Percentiles rank a stretch among this genome's conserved stretches.
phyloP scores from a whole-genome alignment of 1,140 invertebrate genomes.

The Drosophila tristis region DNA sequence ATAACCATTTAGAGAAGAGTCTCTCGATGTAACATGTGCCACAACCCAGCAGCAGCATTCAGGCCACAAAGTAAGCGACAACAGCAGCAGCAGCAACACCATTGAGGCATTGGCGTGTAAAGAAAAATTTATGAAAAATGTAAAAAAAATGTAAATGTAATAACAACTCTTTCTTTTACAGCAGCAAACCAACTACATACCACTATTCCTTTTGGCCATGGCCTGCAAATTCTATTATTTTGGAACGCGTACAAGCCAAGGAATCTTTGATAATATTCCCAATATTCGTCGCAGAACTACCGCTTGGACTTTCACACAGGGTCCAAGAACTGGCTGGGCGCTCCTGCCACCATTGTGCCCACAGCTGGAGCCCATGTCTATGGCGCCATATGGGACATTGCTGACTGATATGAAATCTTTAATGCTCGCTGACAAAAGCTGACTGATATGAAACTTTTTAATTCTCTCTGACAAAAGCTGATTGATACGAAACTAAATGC shows the following conservation, averaged over 20 bases:
- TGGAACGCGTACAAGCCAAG: neutral
- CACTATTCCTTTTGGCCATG: slow-evolving; percentile 21
- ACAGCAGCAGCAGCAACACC: slow-evolving; percentile 27
- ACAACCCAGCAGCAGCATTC: slow-evolving; percentile 11
- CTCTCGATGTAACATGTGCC: slow-evolving; percentile 60
- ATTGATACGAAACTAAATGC: no score
- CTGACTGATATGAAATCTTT: no score
- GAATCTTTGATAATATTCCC: no score
- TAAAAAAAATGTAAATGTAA: no score
- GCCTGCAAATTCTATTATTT: slow-evolving; percentile 73
- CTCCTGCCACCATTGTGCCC: slow-evolving; percentile 75
- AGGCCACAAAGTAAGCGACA: slow-evolving; percentile 52
- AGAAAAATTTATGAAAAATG: no score
- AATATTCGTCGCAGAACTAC: slow-evolving; percentile 51
- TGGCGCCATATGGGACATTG: slow-evolving; percentile 79
- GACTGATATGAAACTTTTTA: no score
- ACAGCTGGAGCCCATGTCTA: slow-evolving; percentile 57
- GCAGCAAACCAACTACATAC: neutral
- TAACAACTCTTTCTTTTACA: neutral
- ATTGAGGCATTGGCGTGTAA: slow-evolving; percentile 30
- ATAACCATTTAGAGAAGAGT: slow-evolving; percentile 66
- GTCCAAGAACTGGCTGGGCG: slow-evolving; percentile 61
- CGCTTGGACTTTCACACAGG: slow-evolving; percentile 67
- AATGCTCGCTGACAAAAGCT: no score
- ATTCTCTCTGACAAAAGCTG: no score